These are phyloP conservation scores for Sardinella longiceps DNA, from an alignment of 2,797 vertebrate species.

Conservation along the genomic window DNA sequence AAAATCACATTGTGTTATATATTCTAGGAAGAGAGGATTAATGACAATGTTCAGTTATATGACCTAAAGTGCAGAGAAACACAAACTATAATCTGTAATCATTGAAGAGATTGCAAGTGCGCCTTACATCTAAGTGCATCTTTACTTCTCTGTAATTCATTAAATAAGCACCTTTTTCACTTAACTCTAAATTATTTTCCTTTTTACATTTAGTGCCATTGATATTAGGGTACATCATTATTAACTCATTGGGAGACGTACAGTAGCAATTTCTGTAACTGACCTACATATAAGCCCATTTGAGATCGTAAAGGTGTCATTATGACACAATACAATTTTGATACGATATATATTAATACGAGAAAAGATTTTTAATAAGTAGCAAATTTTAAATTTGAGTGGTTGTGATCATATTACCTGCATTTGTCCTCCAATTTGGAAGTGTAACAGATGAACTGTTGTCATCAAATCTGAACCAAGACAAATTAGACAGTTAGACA, in stretches of 20 bases:
- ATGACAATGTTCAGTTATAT: background rate
- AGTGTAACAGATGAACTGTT: conserved; percentile 60
- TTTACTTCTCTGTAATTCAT: too few species aligned
- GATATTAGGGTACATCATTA: background rate
- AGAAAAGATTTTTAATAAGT: background rate
- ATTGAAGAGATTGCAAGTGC: background rate
- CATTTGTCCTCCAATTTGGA: conserved; percentile 63
- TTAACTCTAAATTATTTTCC: background rate
- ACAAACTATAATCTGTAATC: background rate
- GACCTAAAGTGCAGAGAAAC: background rate
- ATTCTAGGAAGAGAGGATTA: conserved; percentile 68
- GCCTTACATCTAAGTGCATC: too few species aligned
- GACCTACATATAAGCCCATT: background rate
- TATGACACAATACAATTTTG: too few species aligned
- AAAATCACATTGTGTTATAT: conserved; percentile 78
- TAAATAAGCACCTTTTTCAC: background rate
- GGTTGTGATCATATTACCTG: conserved; percentile 62
- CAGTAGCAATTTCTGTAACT: background rate
- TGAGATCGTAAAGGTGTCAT: too few species aligned
- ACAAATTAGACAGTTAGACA: background rate
- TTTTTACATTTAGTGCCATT: background rate
- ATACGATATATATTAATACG: background rate
- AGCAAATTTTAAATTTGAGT: conserved; percentile 6
- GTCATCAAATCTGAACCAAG: conserved; percentile 59
- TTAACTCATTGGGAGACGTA: background rate